Evolutionary conservation across 2,113 vertebrate species (phyloP).

Genomic region (Greenwoodochromis staneri): DNA sequence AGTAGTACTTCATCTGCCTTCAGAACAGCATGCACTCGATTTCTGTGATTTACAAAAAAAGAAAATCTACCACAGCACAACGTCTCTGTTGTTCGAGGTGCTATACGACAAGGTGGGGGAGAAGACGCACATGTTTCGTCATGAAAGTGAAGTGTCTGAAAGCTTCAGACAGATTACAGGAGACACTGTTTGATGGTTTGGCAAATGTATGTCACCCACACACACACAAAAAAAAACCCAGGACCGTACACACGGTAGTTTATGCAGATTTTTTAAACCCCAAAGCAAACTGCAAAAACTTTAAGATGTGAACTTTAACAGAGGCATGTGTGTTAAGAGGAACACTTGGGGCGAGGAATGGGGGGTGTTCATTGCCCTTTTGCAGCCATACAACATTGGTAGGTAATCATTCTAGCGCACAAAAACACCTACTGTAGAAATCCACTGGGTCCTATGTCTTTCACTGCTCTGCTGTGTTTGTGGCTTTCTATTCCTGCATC

Average conservation of each 20-base stretch:
- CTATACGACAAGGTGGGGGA: neutral
- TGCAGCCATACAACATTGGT: neutral
- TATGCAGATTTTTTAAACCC: neutral
- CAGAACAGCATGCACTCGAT: neutral
- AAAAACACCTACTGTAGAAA: neutral
- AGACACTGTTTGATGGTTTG: slow-evolving; percentile 31
- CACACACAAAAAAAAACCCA: neutral
- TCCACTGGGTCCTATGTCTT: neutral
- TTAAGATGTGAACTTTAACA: neutral
- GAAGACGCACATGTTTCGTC: slow-evolving; percentile 4
- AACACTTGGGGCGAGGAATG: neutral
- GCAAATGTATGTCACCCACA: slow-evolving; percentile 3
- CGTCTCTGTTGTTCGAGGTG: neutral
- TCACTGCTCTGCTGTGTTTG: neutral
- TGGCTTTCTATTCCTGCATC: slow-evolving; percentile 1
- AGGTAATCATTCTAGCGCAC: neutral
- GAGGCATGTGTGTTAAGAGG: neutral
- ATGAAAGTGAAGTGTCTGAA: slow-evolving; percentile 8
- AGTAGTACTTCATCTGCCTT: neutral
- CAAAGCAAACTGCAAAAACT: neutral
- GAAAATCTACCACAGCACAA: neutral
- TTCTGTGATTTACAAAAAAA: neutral
- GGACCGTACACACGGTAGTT: neutral
- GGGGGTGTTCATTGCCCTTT: neutral
- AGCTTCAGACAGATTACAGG: neutral